Base-by-base conservation (phyloP, 2,888 invertebrate genomes). In the Lepidocyrtoides sp. region DNA sequence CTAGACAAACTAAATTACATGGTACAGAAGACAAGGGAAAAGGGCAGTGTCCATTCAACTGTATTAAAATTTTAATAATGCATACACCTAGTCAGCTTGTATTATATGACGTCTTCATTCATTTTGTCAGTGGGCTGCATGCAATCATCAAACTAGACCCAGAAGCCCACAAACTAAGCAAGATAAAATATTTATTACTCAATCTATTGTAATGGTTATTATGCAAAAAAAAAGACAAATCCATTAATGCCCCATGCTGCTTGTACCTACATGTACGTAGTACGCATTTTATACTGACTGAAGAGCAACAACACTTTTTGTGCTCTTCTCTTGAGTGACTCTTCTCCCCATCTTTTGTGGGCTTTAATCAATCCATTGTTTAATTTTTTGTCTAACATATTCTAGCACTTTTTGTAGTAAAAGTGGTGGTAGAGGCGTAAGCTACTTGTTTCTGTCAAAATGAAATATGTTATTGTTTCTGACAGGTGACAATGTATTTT, bases 401-500 rank as follows among this genome's bases (percentile, higher is more conserved):
- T 60, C 10, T n/a, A 48, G n/a, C 1, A 54, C 0, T 44, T 60
- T 77, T 86, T 77, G 29, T 12, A 44, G 12, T 57, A 41, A 44
- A 51, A 63, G 20, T 41, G 8, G 41, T 17, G 10, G n/a, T 36
- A 60, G 2, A 86, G 86, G 75, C 86, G 77, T 60, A 77, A 41
- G 32, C 17, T 29, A 75, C 51, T 10, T 23, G 23, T 7, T 60
- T 60, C 63, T 83, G 75, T 87, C 87, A 79, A 66, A 63, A 48
- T 79, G 79, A 87, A 75, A 87, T 51, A 66, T 48, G 20, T 77
- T 87, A 88, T 88, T 88, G 88, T 51, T 82, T 88, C 82, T 88
- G 88, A 88, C 88, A 88, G 63, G 81, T 88, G 88, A 88, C 88
- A 88, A 88, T 69, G 82, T 88, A 36, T 82, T 82, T 88, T 88